Evolutionary conservation across 2,888 invertebrate species (phyloP).

Genomic region (Nemotelus pantherinus): DNA sequence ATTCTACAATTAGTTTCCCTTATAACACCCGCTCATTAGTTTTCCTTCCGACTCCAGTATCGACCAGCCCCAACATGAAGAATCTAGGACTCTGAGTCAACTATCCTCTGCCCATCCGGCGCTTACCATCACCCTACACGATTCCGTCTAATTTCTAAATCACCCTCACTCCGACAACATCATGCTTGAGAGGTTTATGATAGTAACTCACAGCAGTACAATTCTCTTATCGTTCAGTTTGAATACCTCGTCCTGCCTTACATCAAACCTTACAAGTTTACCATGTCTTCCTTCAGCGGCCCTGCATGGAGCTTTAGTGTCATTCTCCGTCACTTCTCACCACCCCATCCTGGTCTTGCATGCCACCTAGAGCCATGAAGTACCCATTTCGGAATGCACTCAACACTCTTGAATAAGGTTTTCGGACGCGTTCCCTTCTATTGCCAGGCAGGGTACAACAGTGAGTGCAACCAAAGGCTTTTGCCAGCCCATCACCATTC

Average conservation of each 20-base stretch:
- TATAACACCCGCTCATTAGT: slow-evolving; percentile 52
- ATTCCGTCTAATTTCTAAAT: slow-evolving; percentile 37
- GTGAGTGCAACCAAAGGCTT: slow-evolving; percentile 27
- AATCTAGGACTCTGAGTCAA: slow-evolving; percentile 35
- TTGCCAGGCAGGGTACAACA: slow-evolving; percentile 13
- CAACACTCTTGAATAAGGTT: slow-evolving; percentile 24
- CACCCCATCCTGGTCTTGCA: slow-evolving; percentile 15
- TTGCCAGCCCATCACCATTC: not conserved
- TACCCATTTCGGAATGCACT: slow-evolving; percentile 30
- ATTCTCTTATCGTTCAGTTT: slow-evolving; percentile 49
- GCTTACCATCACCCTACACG: slow-evolving; percentile 9
- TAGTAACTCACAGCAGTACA: slow-evolving; percentile 48
- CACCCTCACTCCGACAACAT: slow-evolving; percentile 44
- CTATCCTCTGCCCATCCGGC: slow-evolving; percentile 24
- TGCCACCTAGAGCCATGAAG: slow-evolving; percentile 38
- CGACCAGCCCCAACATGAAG: slow-evolving; percentile 15
- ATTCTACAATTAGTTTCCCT: slow-evolving; percentile 51
- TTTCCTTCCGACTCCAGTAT: slow-evolving; percentile 41
- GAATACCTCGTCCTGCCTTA: slow-evolving; percentile 47
- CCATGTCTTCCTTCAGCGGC: slow-evolving; percentile 44
- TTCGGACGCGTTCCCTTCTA: slow-evolving; percentile 20
- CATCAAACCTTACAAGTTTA: slow-evolving; percentile 47
- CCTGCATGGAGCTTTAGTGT: slow-evolving; percentile 30
- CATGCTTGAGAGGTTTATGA: slow-evolving; percentile 48
- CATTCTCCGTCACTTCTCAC: slow-evolving; percentile 25